Base-by-base conservation (phyloP, 2,888 invertebrate species). In the Meta bourneti region DNA sequence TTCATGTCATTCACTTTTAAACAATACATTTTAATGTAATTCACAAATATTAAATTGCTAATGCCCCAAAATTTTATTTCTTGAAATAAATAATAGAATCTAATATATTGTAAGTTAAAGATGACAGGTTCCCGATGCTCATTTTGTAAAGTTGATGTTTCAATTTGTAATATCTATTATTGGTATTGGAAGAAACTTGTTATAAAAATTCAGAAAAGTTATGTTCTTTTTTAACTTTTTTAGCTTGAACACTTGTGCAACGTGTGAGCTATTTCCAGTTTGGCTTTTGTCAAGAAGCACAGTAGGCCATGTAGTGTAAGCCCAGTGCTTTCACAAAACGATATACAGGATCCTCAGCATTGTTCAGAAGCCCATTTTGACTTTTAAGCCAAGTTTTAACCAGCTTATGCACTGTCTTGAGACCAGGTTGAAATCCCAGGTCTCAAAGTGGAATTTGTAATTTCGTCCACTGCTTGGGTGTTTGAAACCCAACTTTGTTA, bases 141-240 rank as follows among this genome's bases (percentile, higher is more conserved):
- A 11, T 49, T 13, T 77, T 19, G 49, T 52, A 19, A 7, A 16
- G 51, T 77, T 77, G 49, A 19, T 74, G 49, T 79, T 79, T 79
- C 13, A 52, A 52, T 54, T 87, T 78, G 79, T 34, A 34, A 34
- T 34, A 34, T 34, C 34, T 34, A 34, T 34, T 34, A 34, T 34
- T 34, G 34, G 34, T 87, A 82, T 91, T 87, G 82, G 91, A 81
- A 87, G 77, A 91, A 75, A 83, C n/a, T 81, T 61, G 69, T 89
- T 74, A 20, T 20, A 48, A 77, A 34, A 89, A 91, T 54, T 90
- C 72, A 87, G 82, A 87, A 82, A 91, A 91, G 91, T 91, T 87
- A 91, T 91, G 87, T 91, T 78, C 82, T 91, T 91, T 91, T 87
- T 91, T 87, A 91, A 87, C 83, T 91, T 90, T 90, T 91, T 91